Conservation (phyloP, 2,888 invertebrate genomes). For the Neoaliturus tenellus region DNA sequence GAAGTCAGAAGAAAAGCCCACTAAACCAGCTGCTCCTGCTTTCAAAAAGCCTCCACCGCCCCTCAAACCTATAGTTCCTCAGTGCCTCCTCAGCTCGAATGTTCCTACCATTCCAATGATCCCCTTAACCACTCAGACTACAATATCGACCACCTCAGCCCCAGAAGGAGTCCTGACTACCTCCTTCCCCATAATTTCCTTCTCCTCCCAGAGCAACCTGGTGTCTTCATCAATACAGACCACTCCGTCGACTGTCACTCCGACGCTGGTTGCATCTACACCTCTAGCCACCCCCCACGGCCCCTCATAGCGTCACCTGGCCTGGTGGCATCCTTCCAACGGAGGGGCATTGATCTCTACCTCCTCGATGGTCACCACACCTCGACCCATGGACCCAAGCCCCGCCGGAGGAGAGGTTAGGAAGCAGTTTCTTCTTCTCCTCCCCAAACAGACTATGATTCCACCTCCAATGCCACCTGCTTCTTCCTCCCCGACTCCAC, state of each 20-base stretch:
- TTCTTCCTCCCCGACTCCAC: not conserved
- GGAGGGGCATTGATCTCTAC: not conserved
- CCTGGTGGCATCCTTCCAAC: not conserved
- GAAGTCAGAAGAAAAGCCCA: not conserved
- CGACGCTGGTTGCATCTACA: not conserved
- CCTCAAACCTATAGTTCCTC: not conserved
- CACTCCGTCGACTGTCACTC: not conserved
- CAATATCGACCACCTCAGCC: not conserved
- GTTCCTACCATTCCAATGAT: not conserved
- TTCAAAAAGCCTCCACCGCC: conserved; percentile 33
- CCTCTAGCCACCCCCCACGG: not conserved
- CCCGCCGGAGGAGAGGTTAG: conserved; percentile 15
- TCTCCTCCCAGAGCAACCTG: not conserved
- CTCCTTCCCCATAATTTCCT: not conserved
- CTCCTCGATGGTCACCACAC: not conserved
- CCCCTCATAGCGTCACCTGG: not conserved
- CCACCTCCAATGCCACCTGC: not conserved
- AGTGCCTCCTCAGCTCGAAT: not conserved
- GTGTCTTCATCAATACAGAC: not conserved
- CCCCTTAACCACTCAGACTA: not conserved
- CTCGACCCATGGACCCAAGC: not conserved
- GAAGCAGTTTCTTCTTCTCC: conserved; percentile 26
- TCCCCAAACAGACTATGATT: not conserved
- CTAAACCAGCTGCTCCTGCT: not conserved
- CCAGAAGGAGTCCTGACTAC: not conserved